A percentile compares a stretch with the other conserved stretches of the same genome.
These are phyloP conservation scores for Yoshiicerus persimilis DNA, from an alignment of 1,140 invertebrate species.

Conservation along the genomic window DNA sequence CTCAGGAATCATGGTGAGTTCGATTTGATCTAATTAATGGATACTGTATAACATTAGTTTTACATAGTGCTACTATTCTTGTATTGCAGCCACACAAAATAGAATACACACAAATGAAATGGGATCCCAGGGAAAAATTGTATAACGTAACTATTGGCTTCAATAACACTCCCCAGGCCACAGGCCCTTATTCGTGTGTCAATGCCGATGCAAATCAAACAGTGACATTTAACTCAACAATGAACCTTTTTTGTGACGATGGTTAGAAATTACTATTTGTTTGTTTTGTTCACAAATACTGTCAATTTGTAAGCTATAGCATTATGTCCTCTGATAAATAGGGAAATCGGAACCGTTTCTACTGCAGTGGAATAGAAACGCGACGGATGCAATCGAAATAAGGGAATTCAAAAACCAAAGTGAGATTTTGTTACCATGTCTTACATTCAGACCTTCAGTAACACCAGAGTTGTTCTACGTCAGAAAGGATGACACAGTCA, in stretches of 20 bases:
- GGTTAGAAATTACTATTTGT: neutral
- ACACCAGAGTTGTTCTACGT: neutral
- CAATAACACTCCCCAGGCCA: neutral
- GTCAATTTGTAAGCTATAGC: too few species aligned
- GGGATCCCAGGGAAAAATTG: neutral
- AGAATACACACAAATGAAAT: neutral
- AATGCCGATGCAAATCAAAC: too few species aligned
- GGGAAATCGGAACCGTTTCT: too few species aligned
- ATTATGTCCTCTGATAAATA: too few species aligned
- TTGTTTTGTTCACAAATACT: too few species aligned
- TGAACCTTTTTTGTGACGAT: neutral
- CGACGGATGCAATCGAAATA: too few species aligned
- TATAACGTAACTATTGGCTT: neutral
- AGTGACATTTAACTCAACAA: neutral
- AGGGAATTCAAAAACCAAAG: too few species aligned
- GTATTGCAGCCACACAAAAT: neutral
- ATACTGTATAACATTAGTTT: neutral
- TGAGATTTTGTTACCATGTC: neutral
- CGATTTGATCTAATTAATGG: neutral
- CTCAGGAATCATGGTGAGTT: neutral
- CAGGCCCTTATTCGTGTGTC: neutral
- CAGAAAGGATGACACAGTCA: too few species aligned
- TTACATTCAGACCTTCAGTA: neutral
- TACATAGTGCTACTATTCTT: neutral
- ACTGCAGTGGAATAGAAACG: too few species aligned